phyloP scores from a whole-genome alignment of 1,140 invertebrate genomes.

The Fragariocoptes setiger region DNA sequence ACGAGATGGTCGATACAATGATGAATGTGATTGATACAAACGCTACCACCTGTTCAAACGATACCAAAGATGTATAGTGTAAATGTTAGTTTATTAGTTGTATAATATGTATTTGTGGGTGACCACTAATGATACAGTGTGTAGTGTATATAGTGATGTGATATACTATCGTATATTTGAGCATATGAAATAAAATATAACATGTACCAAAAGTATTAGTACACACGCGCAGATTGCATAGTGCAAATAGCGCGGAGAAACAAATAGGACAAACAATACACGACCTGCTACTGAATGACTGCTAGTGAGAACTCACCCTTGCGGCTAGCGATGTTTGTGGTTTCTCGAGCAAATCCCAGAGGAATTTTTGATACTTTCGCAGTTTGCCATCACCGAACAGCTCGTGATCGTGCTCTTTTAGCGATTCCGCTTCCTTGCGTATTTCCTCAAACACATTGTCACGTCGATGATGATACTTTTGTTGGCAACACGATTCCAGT shows the following conservation, averaged over 20 bases:
- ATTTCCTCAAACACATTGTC: slow-evolving; percentile 96
- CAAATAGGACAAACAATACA: too few species aligned
- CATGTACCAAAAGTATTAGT: too few species aligned
- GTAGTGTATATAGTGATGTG: too few species aligned
- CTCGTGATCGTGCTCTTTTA: slow-evolving; percentile 68
- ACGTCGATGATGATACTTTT: slow-evolving; percentile 90
- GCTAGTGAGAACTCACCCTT: slow-evolving; percentile 75
- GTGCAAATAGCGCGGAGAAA: too few species aligned
- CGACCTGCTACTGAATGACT: too few species aligned
- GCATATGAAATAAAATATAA: too few species aligned
- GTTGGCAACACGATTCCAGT: slow-evolving; percentile 86
- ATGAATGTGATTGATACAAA: slow-evolving; percentile 98
- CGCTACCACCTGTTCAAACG: slow-evolving; percentile 70
- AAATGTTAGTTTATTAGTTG: too few species aligned
- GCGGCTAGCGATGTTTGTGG: slow-evolving; percentile 82
- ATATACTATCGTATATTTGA: too few species aligned
- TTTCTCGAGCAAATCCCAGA: slow-evolving; percentile 91
- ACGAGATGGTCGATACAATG: slow-evolving; percentile 82
- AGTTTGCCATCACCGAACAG: slow-evolving; percentile 77
- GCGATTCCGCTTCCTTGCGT: slow-evolving; percentile 79
- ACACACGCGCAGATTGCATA: too few species aligned
- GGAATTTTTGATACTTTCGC: slow-evolving; percentile 76
- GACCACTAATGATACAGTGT: too few species aligned
- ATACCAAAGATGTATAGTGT: too few species aligned
- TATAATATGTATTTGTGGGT: too few species aligned